Evolutionary conservation across 2,888 invertebrate genomes (phyloP), one percentile per base, ranked within the genome.

Genomic region (Romanomermis culicivorax): DNA sequence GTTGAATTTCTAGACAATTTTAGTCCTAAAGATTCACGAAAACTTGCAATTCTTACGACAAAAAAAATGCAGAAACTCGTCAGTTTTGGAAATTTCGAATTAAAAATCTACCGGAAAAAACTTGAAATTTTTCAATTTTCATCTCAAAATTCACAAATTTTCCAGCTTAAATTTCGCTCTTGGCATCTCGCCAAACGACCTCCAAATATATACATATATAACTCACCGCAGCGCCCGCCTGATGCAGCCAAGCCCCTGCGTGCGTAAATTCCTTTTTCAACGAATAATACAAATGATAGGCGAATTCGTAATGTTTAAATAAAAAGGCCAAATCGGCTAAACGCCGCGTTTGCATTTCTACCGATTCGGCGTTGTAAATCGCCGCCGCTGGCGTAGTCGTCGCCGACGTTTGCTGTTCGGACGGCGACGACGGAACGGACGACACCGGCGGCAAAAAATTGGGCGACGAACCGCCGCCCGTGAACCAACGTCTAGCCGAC

Each of bases 211-310:
- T n/a, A n/a, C n/a, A n/a, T n/a, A n/a, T n/a, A n/a, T n/a, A n/a
- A 43, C 42, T 29, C 24, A 58, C 52, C n/a, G 52, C 24, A 30
- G 55, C 42, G n/a, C 48, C 17, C 25, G 47, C 42, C 71, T 85
- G 91, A 70, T 93, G 85, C 29, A 91, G 77, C 91, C 91, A 93
- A 1, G 95, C 95, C 61, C 88, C 85, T 69, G 97, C 95, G 1
- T 83, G 83, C 67, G 84, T 85, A 70, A 95, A 95, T 70, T 97
- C 97, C 53, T 89, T 79, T 72, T 95, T 95, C n/a, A 89, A 86
- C 45, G 83, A 80, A 71, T 95, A 89, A 73, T 93, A 97, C 0
- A 85, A 80, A 69, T 86, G 84, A 72, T 85, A 91, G 4, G 93
- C 88, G 61, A 85, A 77, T 60, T 81, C 80, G 73, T 91, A 91